A percentile compares a stretch with the other conserved stretches of the same genome.
Conservation (phyloP, 2,888 invertebrate species). For the Lepeophtheirus nordmannii region DNA sequence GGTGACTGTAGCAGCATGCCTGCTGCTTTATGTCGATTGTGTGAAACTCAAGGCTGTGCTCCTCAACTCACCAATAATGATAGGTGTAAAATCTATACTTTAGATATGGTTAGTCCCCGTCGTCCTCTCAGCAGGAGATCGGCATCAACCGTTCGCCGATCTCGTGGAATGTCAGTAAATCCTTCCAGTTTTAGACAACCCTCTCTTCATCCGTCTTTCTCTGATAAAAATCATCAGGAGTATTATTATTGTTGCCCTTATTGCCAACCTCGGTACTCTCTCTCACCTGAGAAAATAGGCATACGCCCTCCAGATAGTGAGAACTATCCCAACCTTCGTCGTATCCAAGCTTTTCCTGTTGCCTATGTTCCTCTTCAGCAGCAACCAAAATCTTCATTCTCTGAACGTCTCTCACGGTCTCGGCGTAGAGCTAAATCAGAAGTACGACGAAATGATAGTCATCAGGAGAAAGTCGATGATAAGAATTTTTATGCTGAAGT, state of each 20-base stretch:
- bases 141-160: not conserved
- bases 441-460: not conserved
- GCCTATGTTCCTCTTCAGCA: not conserved
- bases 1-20: not conserved
- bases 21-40: not conserved
- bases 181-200: not conserved
- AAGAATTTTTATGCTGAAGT: too few species aligned
- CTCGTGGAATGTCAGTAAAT: not conserved
- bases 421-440: not conserved
- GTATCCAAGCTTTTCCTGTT: not conserved
- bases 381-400: not conserved
- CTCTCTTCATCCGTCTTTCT: not conserved
- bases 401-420: not conserved
- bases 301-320: not conserved
- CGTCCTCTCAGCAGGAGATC: not conserved
- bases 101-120: not conserved
- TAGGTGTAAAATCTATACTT: not conserved
- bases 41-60: not conserved
- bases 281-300: slow-evolving; percentile 13
- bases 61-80: not conserved
- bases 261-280: slow-evolving; percentile 11
- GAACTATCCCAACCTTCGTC: not conserved
- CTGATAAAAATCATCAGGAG: not conserved
- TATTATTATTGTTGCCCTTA: not conserved
- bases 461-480: not conserved